phyloP scores from a whole-genome alignment of 2,888 invertebrate genomes.

The Dolichopus griseipennis region DNA sequence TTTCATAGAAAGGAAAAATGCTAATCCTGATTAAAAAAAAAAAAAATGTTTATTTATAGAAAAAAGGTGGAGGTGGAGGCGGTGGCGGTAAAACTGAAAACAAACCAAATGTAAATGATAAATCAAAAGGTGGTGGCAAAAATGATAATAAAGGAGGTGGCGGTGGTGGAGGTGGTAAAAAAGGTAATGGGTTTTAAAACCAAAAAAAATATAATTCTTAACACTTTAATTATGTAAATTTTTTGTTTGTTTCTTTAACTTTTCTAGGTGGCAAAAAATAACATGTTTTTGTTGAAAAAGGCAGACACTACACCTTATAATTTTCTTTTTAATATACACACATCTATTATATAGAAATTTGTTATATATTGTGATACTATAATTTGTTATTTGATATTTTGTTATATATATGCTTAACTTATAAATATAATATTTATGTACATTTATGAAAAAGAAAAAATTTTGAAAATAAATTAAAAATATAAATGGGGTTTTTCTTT shows the following conservation, averaged over 20 bases:
- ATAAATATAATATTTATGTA: too few species aligned
- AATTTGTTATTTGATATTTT: too few species aligned
- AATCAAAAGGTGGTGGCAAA: slow-evolving; percentile 33
- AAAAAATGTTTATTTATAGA: slow-evolving; percentile 10
- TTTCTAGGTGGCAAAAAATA: slow-evolving; percentile 20
- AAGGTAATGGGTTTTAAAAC: slow-evolving; percentile 36
- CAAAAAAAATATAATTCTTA: neutral
- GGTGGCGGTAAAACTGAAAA: slow-evolving; percentile 24
- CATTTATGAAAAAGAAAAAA: too few species aligned
- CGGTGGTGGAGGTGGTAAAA: slow-evolving; percentile 31
- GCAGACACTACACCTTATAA: too few species aligned
- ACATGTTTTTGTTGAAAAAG: neutral
- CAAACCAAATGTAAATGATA: slow-evolving; percentile 32
- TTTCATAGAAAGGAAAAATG: slow-evolving; percentile 15
- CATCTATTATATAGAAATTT: too few species aligned
- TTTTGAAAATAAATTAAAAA: too few species aligned
- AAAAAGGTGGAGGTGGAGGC: slow-evolving; percentile 21
- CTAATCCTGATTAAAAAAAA: too few species aligned
- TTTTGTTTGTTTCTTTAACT: neutral
- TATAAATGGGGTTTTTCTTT: too few species aligned
- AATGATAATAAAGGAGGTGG: slow-evolving; percentile 29
- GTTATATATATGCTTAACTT: too few species aligned
- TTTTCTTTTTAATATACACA: too few species aligned
- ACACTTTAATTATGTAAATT: too few species aligned
- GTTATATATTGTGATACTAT: too few species aligned